phyloP scores from a whole-genome alignment of 2,888 invertebrate genomes.

The Sminthurinus aureus region DNA sequence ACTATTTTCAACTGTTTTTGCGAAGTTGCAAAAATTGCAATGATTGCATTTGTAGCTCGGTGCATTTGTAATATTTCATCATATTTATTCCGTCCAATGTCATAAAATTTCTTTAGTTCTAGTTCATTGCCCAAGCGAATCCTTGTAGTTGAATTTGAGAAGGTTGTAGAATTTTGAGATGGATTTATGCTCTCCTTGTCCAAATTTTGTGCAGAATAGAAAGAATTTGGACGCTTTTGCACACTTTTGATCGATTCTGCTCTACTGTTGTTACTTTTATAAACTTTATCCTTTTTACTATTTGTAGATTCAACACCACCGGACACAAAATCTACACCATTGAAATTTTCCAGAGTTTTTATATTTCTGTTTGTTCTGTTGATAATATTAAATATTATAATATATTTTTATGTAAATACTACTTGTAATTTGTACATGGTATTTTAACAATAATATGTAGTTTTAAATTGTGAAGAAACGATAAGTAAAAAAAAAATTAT shows the following conservation, averaged over 20 bases:
- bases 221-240: background rate
- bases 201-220: constrained; percentile 16
- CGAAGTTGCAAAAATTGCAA: constrained; percentile 11
- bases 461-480: too few relatives aligned
- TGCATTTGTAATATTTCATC: constrained; percentile 24
- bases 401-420: too few relatives aligned
- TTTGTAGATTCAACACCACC: too few relatives aligned
- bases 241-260: background rate
- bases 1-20: background rate
- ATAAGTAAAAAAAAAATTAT: too few relatives aligned
- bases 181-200: background rate
- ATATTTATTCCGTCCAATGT: constrained; percentile 25
- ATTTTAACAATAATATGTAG: too few relatives aligned
- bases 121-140: constrained; percentile 3
- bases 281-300: too few relatives aligned
- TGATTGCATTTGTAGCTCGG: constrained; percentile 20
- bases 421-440: too few relatives aligned
- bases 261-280: too few relatives aligned
- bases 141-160: background rate
- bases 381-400: too few relatives aligned
- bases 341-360: too few relatives aligned
- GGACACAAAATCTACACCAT: too few relatives aligned
- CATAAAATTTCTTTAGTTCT: constrained; percentile 13
- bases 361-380: too few relatives aligned
- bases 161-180: background rate